phyloP scores from a whole-genome alignment of 2,797 vertebrate species.

The Platyrinchus mystaceus region DNA sequence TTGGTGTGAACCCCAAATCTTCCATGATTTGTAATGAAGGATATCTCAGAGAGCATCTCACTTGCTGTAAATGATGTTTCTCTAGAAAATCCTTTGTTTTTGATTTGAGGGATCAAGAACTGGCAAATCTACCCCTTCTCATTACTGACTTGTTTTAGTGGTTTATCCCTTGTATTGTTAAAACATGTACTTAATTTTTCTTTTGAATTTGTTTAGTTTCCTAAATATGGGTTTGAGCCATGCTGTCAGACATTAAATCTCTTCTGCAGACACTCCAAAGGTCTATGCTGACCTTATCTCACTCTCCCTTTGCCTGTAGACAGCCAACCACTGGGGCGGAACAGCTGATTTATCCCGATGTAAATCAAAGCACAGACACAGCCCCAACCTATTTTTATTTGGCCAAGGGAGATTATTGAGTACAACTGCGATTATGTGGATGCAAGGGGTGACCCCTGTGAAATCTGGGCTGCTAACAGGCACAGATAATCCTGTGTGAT shows the following conservation, averaged over 20 bases:
- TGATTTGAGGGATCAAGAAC: neutral
- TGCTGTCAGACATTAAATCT: conserved; percentile 34
- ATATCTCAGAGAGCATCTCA: neutral
- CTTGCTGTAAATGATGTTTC: neutral
- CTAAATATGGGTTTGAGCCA: neutral
- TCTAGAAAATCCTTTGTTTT: neutral
- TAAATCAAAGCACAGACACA: conserved; percentile 34
- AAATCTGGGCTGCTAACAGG: neutral
- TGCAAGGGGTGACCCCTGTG: neutral
- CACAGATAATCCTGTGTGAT: neutral
- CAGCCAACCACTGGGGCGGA: neutral
- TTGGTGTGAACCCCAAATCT: neutral
- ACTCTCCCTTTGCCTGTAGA: neutral
- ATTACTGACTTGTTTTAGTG: neutral
- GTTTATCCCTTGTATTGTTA: neutral
- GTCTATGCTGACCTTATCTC: conserved; percentile 30
- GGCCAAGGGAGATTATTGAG: neutral
- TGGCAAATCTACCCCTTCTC: neutral
- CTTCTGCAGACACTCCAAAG: neutral
- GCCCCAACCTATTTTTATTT: neutral
- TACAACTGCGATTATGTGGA: neutral
- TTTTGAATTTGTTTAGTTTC: neutral
- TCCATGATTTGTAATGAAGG: neutral
- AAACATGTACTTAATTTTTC: neutral
- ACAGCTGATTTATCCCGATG: conserved; percentile 8